Percentiles rank a stretch among this genome's conserved stretches.
Evolutionary conservation across 2,888 invertebrate genomes (phyloP).

Genomic region (Napeogenes sylphis): DNA sequence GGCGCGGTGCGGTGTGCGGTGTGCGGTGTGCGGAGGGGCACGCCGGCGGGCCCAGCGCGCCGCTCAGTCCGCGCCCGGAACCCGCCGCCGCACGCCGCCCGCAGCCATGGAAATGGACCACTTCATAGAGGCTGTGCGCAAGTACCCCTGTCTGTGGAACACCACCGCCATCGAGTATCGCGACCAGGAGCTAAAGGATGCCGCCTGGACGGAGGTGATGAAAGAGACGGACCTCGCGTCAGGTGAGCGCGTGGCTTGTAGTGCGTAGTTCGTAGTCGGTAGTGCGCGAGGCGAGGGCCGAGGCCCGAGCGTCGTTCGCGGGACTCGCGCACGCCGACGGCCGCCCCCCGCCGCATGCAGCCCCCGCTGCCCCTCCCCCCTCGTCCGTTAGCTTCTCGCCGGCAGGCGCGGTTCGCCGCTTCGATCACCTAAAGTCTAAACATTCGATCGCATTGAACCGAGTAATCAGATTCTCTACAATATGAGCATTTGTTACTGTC

Average conservation of each 20-base stretch:
- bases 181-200: conserved; percentile 73
- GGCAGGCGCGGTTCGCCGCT: not conserved
- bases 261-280: conserved; percentile 76
- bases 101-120: conserved; percentile 56
- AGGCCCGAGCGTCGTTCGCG: conserved; percentile 24
- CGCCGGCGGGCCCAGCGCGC: conserved; percentile 34
- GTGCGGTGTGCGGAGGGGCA: conserved; percentile 29
- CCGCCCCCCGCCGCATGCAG: conserved; percentile 34
- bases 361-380: not conserved
- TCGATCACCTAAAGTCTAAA: not conserved
- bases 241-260: conserved; percentile 76
- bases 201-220: conserved; percentile 70
- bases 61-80: conserved; percentile 30
- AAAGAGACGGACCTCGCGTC: conserved; percentile 68
- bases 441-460: conserved; percentile 3
- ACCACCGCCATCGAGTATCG: conserved; percentile 70
- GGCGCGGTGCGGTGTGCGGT: conserved; percentile 22
- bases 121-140: conserved; percentile 67
- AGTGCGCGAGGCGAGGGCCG: conserved; percentile 54
- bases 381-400: not conserved
- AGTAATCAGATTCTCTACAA: conserved; percentile 7
- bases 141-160: conserved; percentile 72
- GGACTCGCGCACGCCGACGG: conserved; percentile 67
- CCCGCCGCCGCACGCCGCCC: conserved; percentile 34
- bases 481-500: conserved; percentile 5